phyloP scores from a whole-genome alignment of 2,113 vertebrate genomes.

The Rhinichthys klamathensis region DNA sequence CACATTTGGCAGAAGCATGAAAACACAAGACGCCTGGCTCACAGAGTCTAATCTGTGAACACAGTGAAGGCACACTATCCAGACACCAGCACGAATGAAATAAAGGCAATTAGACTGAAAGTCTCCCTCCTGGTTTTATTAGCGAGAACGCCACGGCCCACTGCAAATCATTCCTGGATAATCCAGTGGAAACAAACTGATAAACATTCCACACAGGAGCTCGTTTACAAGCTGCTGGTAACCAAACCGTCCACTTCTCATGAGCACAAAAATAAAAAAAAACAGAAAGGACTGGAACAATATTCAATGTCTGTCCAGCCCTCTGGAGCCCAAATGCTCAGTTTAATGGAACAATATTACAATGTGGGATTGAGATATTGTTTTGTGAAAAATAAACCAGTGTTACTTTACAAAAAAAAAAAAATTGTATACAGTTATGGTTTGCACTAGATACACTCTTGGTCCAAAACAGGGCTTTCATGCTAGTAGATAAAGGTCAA shows the following conservation, averaged over 20 bases:
- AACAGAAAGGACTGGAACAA: conserved; percentile 9
- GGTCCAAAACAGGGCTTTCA: background rate
- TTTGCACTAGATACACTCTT: background rate
- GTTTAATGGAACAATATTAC: background rate
- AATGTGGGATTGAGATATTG: conserved; percentile 5
- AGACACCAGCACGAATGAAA: conserved; percentile 17
- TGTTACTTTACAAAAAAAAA: background rate
- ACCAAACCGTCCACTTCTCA: conserved; percentile 27
- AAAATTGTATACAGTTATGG: background rate
- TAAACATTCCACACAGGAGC: conserved; percentile 47
- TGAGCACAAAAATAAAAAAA: background rate
- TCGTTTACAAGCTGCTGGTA: conserved; percentile 36
- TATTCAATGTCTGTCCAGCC: background rate
- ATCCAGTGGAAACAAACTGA: conserved; percentile 50
- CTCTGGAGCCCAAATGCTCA: background rate
- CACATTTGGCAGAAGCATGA: conserved; percentile 33
- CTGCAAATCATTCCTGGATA: conserved; percentile 51
- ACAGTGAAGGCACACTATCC: conserved; percentile 24
- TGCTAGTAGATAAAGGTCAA: background rate
- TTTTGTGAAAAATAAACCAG: background rate
- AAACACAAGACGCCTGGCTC: conserved; percentile 10
- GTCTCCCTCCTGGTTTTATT: conserved; percentile 26
- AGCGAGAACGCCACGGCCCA: conserved; percentile 24
- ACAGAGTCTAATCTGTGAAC: conserved; percentile 36
- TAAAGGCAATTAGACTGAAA: conserved; percentile 22